Conservation (phyloP, 2,113 vertebrate species). For the Rhabdomys dilectus region DNA sequence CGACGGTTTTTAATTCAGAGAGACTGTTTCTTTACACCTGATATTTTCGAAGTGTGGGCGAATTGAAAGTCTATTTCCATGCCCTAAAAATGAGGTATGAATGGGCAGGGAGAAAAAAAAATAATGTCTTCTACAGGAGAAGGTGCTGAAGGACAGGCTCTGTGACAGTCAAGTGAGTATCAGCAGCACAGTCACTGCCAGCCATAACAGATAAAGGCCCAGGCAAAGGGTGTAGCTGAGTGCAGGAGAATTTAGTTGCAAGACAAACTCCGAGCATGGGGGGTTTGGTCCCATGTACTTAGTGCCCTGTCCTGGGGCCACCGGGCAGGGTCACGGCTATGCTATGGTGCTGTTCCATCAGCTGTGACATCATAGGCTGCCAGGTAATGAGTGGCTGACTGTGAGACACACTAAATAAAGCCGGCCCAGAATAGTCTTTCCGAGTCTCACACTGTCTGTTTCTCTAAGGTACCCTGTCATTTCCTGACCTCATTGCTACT, state of each 20-base stretch:
- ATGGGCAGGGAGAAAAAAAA: background rate
- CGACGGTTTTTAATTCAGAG: background rate
- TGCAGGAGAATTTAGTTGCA: background rate
- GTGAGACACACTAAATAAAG: constrained; percentile 47
- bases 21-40: background rate
- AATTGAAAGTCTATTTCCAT: constrained; percentile 5
- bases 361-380: background rate
- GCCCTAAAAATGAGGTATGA: background rate
- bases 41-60: constrained; percentile 38
- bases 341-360: background rate
- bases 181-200: background rate
- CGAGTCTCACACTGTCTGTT: background rate
- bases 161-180: background rate
- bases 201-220: background rate
- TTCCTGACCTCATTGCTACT: background rate
- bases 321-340: background rate
- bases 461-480: background rate
- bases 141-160: background rate
- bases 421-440: background rate
- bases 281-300: background rate
- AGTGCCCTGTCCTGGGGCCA: background rate
- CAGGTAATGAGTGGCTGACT: background rate
- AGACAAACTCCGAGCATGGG: background rate
- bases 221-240: background rate
- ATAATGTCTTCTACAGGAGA: background rate